Evolutionary conservation across 2,888 invertebrate species (phyloP).

Genomic region (Drosophila pseudotakahashii): DNA sequence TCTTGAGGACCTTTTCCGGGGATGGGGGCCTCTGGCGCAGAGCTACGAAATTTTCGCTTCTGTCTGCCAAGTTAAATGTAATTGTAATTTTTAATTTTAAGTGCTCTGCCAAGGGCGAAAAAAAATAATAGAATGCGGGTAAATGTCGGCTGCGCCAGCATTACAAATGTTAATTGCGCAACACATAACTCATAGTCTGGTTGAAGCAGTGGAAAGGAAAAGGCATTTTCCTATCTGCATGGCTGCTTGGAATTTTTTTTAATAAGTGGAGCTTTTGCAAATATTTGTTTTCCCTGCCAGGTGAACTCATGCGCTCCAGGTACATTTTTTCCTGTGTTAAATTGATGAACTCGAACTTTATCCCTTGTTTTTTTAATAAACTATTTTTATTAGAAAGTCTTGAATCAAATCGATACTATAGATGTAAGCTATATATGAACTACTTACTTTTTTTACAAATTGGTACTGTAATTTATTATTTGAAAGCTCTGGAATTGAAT

Average conservation of each 20-base stretch:
- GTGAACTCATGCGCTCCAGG: not conserved
- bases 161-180: constrained; percentile 78
- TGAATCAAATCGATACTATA: too few species aligned
- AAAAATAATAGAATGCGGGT: constrained; percentile 44
- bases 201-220: constrained; percentile 2
- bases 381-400: too few species aligned
- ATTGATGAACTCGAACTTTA: too few species aligned
- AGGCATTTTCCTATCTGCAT: constrained; percentile 15
- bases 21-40: constrained; percentile 51
- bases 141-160: constrained; percentile 69
- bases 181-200: constrained; percentile 68
- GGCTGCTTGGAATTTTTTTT: constrained; percentile 16
- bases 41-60: constrained; percentile 46
- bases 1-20: constrained; percentile 17
- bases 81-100: constrained; percentile 80
- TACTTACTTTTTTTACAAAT: not conserved
- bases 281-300: constrained; percentile 11
- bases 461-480: too few species aligned
- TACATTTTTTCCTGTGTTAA: not conserved
- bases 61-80: constrained; percentile 72
- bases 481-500: too few species aligned
- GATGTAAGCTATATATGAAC: too few species aligned
- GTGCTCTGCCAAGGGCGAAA: constrained; percentile 64
- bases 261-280: not conserved
- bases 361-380: too few species aligned